Evolutionary conservation across 2,888 invertebrate genomes (phyloP), one percentile per base, ranked within the genome.

Genomic region (Lymantria dispar): DNA sequence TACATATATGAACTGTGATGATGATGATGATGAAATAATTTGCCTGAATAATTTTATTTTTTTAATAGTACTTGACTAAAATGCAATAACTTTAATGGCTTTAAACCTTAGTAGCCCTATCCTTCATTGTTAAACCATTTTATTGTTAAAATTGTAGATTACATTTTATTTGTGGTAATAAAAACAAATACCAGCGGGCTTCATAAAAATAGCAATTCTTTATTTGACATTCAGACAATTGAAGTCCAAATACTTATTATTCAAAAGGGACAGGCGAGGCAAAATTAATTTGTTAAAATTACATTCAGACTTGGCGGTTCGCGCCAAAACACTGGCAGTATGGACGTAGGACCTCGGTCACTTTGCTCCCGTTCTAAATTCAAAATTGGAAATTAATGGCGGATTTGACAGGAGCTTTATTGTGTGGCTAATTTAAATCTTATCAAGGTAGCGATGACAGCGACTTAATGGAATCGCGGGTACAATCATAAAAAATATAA

Each of bases 351-450:
- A 52, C 55, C 42, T 52, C 45, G 55, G 42, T 43, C 48, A 55
- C 55, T 56, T 72, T 81, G 87, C 88, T 89, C 84, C 89, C 82
- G 90, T 90, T 88, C 87, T 80, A 82, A 87, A 85, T 85, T 85
- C 83, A 70, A 86, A 85, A 86, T 83, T 82, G 70, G 72, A 80
- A 83, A 90, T 89, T 90, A 90, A 90, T 90, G 88, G 89, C 88
- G 85, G 76, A 87, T 91, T 90, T 91, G 90, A 91, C 90, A 90
- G 90, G 82, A 85, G 85, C 86, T 76, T 88, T 90, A 90, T 91
- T 90, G 86, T 86, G 83, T 60, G 82, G 81, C 86, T 90, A 90
- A 90, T 90, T 90, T 89, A 88, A 90, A 89, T 89, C 90, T 87
- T 91, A 90, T 91, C 89, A 90, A 83, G 80, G 72, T 64, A 66